phyloP scores from a whole-genome alignment of 2,888 invertebrate species.

The Lomographa bimaculata region DNA sequence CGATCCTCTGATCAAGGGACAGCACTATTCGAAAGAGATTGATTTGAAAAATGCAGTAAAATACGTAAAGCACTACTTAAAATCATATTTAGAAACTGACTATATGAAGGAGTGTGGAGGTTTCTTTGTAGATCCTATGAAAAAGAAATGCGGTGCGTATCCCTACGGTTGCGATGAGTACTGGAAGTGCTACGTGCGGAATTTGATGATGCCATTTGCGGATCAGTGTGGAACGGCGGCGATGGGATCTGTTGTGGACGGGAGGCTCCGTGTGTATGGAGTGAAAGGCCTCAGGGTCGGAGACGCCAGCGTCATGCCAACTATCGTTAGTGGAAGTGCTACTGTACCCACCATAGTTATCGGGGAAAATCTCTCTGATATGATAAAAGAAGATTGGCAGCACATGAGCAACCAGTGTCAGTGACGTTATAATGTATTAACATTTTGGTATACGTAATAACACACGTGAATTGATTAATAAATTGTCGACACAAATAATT shows the following conservation, averaged over 20 bases:
- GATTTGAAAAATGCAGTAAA: slow-evolving; percentile 67
- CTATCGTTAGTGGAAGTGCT: slow-evolving; percentile 86
- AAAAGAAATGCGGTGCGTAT: slow-evolving; percentile 28
- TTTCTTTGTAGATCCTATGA: slow-evolving; percentile 36
- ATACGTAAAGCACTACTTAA: slow-evolving; percentile 49
- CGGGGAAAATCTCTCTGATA: slow-evolving; percentile 80
- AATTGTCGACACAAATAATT: no score
- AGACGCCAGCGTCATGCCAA: slow-evolving; percentile 90
- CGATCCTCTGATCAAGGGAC: slow-evolving; percentile 81
- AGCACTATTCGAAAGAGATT: slow-evolving; percentile 75
- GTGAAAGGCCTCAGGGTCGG: slow-evolving; percentile 85
- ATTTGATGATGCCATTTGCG: slow-evolving; percentile 86
- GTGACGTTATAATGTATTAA: no score
- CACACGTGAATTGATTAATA: no score
- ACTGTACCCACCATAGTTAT: slow-evolving; percentile 89
- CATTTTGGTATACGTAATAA: no score
- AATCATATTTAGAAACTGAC: slow-evolving; percentile 56
- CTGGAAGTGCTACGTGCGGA: slow-evolving; percentile 85
- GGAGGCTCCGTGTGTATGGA: slow-evolving; percentile 84
- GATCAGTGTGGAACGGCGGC: slow-evolving; percentile 88
- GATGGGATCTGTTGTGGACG: slow-evolving; percentile 89
- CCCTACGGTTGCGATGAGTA: slow-evolving; percentile 76
- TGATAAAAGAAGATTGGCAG: no score
- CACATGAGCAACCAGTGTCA: no score
- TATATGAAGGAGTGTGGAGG: slow-evolving; percentile 56